Evolutionary conservation across 2,113 vertebrate species (phyloP), one percentile per base, ranked within the genome.

Genomic region (Pterocles burchelli): DNA sequence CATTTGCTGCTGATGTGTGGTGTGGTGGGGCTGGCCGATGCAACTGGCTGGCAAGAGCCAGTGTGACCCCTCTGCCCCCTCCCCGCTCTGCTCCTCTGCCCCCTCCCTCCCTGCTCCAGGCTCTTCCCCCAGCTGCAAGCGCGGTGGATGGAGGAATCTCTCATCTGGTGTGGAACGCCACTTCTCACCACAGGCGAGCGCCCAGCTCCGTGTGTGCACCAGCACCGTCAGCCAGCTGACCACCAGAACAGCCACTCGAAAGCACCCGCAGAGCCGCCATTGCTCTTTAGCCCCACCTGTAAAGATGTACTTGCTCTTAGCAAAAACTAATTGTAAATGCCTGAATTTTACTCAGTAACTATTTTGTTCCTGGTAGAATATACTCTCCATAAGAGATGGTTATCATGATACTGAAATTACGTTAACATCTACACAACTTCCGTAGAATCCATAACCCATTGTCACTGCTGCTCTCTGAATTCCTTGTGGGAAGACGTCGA

Each of bases 91-190:
- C 49, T 41, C 38, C 38, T 41, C 38, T 41, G 41, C 41, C 41
- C 41, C 41, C 41, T 41, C 41, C 41, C 41, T 41, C 41, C 41
- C 41, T 41, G 41, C 41, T 41, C 13, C 41, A 41, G 41, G 41
- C 12, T 41, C 41, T 41, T 41, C 41, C 41, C 41, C 41, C 41
- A 13, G 41, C 41, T 41, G 41, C 41, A 41, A 41, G 41, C 2
- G 0, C 1, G 1, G 20, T 3, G 36, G 52, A 34, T 2, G 65
- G 29, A n/a, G 51, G 19, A 52, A 26, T 8, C 0, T 1, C 31
- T 36, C 25, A 33, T 55, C 19, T 36, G 43, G 16, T 13, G 17
- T n/a, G 11, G 34, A 45, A 29, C 15, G 25, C 33, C 8, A 20
- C 46, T 48, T 38, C 33, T 8, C 41, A 41, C 41, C 5, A 13